Conservation (phyloP, 2,113 vertebrate genomes). For the Herpailurus yagouaroundi region DNA sequence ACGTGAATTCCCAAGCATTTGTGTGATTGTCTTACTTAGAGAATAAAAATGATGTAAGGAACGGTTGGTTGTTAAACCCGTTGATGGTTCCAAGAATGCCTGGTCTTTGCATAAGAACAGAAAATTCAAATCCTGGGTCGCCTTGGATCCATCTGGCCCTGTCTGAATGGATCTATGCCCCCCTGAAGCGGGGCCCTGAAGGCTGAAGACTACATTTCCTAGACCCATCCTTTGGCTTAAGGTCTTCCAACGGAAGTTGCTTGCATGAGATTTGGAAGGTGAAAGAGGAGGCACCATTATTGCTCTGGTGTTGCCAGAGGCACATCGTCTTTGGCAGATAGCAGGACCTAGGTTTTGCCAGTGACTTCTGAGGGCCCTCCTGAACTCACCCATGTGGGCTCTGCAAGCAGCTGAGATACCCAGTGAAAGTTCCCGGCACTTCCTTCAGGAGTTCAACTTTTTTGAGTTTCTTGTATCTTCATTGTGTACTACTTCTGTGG, state of each 20-base stretch:
- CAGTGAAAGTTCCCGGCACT: not conserved
- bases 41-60: not conserved
- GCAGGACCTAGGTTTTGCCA: not conserved
- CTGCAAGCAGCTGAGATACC: not conserved
- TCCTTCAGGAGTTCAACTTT: not conserved
- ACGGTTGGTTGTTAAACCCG: not conserved
- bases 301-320: not conserved
- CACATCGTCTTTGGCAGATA: not conserved
- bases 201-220: not conserved
- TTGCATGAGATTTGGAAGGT: not conserved
- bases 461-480: conserved; percentile 25
- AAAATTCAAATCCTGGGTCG: not conserved
- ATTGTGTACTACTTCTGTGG: not conserved
- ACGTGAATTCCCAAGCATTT: not conserved
- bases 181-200: not conserved
- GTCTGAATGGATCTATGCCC: not conserved
- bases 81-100: not conserved
- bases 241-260: not conserved
- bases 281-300: not conserved
- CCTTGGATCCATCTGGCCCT: not conserved
- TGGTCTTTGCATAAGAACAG: not conserved
- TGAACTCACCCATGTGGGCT: not conserved
- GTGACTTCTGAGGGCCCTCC: not conserved
- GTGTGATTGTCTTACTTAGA: not conserved
- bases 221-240: not conserved